Percentiles rank a stretch among this genome's conserved stretches.
These are phyloP conservation scores for Sakesphorus luctuosus DNA, from an alignment of 2,113 vertebrate species.

Conservation along the genomic window DNA sequence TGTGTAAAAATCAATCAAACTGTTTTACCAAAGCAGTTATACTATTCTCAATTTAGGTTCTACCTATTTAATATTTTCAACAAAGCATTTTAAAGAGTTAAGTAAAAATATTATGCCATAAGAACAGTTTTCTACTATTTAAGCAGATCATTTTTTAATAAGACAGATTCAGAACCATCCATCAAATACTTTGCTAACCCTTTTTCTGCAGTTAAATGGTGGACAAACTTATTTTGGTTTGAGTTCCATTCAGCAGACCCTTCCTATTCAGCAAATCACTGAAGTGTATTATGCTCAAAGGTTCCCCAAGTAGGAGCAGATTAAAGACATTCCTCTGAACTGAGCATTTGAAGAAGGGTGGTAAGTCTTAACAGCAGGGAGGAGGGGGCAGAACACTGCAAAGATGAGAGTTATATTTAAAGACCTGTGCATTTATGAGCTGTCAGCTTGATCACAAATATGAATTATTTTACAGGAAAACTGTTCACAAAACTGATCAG, in stretches of 20 bases:
- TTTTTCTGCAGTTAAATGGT: not conserved
- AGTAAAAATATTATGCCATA: not conserved
- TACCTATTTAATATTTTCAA: not conserved
- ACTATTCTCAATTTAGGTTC: not conserved
- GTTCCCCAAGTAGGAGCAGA: not conserved
- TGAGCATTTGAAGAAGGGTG: not conserved
- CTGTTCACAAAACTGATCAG: not conserved
- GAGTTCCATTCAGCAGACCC: not conserved
- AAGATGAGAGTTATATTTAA: not conserved
- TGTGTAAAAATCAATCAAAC: not conserved
- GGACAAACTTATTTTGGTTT: not conserved
- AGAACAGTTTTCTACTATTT: not conserved
- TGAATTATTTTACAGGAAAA: not conserved
- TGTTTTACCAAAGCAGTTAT: not conserved
- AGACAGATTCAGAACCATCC: not conserved
- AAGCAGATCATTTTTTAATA: not conserved
- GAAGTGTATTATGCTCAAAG: not conserved
- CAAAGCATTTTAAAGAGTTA: not conserved
- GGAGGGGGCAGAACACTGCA: not conserved
- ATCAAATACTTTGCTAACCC: not conserved
- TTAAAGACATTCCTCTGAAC: not conserved
- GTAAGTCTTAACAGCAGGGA: not conserved
- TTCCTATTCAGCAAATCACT: not conserved
- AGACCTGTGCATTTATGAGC: not conserved
- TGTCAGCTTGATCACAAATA: not conserved